A percentile compares a stretch with the other conserved stretches of the same genome.
Conservation (phyloP, 2,113 vertebrate species). For the Elaphurus davidianus region DNA sequence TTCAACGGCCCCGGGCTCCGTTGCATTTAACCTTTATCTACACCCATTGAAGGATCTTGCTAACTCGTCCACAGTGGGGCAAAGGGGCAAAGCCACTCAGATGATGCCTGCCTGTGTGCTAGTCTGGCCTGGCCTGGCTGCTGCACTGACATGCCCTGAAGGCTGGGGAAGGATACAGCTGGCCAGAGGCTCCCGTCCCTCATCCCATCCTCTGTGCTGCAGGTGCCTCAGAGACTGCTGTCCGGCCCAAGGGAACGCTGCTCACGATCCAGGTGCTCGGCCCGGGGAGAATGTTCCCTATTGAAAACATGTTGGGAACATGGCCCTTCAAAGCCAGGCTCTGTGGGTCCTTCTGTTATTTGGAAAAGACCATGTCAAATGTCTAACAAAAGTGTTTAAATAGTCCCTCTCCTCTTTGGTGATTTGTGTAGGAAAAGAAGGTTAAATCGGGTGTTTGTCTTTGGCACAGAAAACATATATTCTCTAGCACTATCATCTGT, state of each 20-base stretch:
- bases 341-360: conserved; percentile 58
- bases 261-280: conserved; percentile 32
- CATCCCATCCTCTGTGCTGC: background rate
- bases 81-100: background rate
- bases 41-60: background rate
- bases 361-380: conserved; percentile 68
- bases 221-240: conserved; percentile 42
- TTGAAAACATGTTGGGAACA: conserved; percentile 55
- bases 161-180: conserved; percentile 57
- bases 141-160: background rate
- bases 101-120: background rate
- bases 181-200: conserved; percentile 40
- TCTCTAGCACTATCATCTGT: too few species aligned
- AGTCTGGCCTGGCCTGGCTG: background rate
- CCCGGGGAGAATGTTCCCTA: conserved; percentile 30
- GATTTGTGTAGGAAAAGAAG: conserved; percentile 47
- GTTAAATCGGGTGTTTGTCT: background rate
- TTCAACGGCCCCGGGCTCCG: background rate
- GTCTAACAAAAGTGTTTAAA: conserved; percentile 66
- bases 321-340: conserved; percentile 43
- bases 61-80: background rate
- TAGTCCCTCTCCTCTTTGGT: conserved; percentile 19
- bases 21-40: background rate
- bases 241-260: conserved; percentile 40
- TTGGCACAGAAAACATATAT: background rate